A percentile compares a stretch with the other conserved stretches of the same genome.
These are phyloP conservation scores for Drosophila imparisetae DNA, from an alignment of 2,888 invertebrate genomes.

Conservation along the genomic window DNA sequence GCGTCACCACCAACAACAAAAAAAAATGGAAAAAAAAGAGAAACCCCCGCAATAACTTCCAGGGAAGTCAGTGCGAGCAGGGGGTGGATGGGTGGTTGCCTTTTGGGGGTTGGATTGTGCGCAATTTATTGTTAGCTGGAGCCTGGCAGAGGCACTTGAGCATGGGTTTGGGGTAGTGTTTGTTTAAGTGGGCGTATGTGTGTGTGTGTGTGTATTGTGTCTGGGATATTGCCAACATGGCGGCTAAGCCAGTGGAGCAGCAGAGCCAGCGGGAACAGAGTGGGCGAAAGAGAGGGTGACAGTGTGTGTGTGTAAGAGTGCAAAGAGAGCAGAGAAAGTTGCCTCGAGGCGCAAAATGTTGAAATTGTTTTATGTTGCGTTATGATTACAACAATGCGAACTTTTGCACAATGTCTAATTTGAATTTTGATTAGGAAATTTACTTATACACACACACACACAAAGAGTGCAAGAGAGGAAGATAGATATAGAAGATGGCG, in stretches of 20 bases:
- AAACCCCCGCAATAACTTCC: constrained; percentile 22
- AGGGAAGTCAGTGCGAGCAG: constrained; percentile 1
- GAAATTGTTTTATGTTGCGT: constrained; percentile 79
- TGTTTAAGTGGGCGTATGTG: constrained; percentile 51
- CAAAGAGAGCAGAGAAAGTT: constrained; percentile 8
- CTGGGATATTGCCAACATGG: constrained; percentile 67
- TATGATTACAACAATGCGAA: constrained; percentile 79
- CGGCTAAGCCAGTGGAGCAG: constrained; percentile 41
- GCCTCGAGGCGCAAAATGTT: constrained; percentile 72
- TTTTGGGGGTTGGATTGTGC: constrained; percentile 78
- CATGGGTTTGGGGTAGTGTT: constrained; percentile 43
- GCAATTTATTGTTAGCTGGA: constrained; percentile 74
- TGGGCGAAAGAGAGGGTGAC: not conserved
- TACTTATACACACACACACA: constrained; percentile 71
- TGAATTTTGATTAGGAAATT: constrained; percentile 85
- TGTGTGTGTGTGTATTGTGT: constrained; percentile 57
- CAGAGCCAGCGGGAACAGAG: not conserved
- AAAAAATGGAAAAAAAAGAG: not conserved
- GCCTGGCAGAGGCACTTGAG: constrained; percentile 15
- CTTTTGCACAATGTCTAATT: constrained; percentile 81
- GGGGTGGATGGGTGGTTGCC: constrained; percentile 23
- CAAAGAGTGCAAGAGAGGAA: constrained; percentile 13
- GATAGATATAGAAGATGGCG: constrained; percentile 65
- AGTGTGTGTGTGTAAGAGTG: not conserved
- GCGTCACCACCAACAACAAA: constrained; percentile 75